Percentiles rank a stretch among this genome's conserved stretches.
These are phyloP conservation scores for Notarius lentiginosus DNA, from an alignment of 2,113 vertebrate genomes.

Conservation along the genomic window DNA sequence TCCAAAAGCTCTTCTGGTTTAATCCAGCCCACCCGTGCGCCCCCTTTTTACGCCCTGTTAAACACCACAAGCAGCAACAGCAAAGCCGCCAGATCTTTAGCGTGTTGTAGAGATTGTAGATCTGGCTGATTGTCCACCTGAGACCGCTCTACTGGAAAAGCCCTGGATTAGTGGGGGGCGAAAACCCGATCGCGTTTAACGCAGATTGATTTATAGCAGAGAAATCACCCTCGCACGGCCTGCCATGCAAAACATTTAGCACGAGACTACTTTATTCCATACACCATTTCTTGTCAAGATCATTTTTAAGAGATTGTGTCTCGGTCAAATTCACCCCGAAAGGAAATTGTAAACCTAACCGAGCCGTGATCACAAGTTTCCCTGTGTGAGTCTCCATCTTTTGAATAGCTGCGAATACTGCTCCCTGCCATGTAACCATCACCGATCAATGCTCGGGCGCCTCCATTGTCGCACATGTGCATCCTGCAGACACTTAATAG, in stretches of 20 bases:
- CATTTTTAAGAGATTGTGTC: constrained; percentile 32
- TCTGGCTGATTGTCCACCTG: constrained; percentile 10
- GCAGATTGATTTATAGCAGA: neutral
- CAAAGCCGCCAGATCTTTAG: constrained; percentile 38
- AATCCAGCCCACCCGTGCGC: constrained; percentile 55
- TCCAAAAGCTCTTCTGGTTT: constrained; percentile 47
- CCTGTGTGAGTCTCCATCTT: constrained; percentile 1
- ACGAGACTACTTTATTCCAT: constrained; percentile 19
- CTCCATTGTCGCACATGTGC: constrained; percentile 28
- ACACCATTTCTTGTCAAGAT: constrained; percentile 34
- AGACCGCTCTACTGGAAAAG: constrained; percentile 18
- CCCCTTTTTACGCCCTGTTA: constrained; percentile 49
- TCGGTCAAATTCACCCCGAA: constrained; percentile 2
- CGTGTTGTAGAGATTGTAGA: neutral
- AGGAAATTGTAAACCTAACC: constrained; percentile 19
- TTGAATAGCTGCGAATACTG: constrained; percentile 36
- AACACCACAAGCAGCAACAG: constrained; percentile 47
- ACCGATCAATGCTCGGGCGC: constrained; percentile 44
- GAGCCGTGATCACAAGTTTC: constrained; percentile 15
- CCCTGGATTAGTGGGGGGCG: neutral
- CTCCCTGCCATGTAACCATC: constrained; percentile 40
- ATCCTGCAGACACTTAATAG: constrained; percentile 48
- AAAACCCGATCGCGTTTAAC: constrained; percentile 25
- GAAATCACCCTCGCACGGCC: neutral
- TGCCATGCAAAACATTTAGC: constrained; percentile 16